Percentiles rank a stretch among this genome's conserved stretches.
phyloP scores from a whole-genome alignment of 2,797 vertebrate genomes.

The Melanotaenia trifasciata region DNA sequence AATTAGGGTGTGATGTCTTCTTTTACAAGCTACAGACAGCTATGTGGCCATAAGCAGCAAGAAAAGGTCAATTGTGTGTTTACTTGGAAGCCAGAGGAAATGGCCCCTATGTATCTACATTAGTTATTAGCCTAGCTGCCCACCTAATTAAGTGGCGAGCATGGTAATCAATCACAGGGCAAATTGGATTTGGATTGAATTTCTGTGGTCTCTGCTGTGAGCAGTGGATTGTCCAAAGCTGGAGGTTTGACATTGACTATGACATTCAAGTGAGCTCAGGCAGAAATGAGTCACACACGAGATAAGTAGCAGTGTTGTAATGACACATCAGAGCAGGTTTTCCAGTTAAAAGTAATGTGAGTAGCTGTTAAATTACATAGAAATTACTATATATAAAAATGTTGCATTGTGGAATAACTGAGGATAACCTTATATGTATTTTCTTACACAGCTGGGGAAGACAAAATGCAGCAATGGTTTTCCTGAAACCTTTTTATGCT shows the following conservation, averaged over 20 bases:
- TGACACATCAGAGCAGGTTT: slow-evolving; percentile 41
- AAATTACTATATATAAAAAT: slow-evolving; percentile 33
- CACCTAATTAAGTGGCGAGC: slow-evolving; percentile 72
- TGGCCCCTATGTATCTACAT: slow-evolving; percentile 71
- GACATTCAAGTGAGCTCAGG: slow-evolving; percentile 65
- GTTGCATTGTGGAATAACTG: slow-evolving; percentile 24
- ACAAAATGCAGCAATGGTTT: slow-evolving; percentile 19
- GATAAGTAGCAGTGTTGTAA: slow-evolving; percentile 43
- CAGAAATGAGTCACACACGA: slow-evolving; percentile 60
- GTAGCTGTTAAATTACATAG: slow-evolving; percentile 9
- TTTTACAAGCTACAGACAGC: slow-evolving; percentile 23
- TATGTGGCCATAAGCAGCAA: background rate
- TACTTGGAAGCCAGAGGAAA: slow-evolving; percentile 64
- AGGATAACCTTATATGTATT: slow-evolving; percentile 33
- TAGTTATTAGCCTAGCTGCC: slow-evolving; percentile 72
- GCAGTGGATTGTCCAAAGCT: slow-evolving; percentile 52
- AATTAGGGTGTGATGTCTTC: slow-evolving; percentile 30
- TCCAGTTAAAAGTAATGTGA: slow-evolving; percentile 4
- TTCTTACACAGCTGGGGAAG: slow-evolving; percentile 1
- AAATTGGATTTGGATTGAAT: slow-evolving; percentile 79
- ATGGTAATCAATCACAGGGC: slow-evolving; percentile 76
- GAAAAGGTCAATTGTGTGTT: slow-evolving; percentile 63
- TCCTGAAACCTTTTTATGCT: slow-evolving; percentile 17
- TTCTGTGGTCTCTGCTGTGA: slow-evolving; percentile 54
- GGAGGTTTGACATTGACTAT: slow-evolving; percentile 69